Evolutionary conservation across 2,113 vertebrate species (phyloP).

Genomic region (Tragelaphus imberbis): DNA sequence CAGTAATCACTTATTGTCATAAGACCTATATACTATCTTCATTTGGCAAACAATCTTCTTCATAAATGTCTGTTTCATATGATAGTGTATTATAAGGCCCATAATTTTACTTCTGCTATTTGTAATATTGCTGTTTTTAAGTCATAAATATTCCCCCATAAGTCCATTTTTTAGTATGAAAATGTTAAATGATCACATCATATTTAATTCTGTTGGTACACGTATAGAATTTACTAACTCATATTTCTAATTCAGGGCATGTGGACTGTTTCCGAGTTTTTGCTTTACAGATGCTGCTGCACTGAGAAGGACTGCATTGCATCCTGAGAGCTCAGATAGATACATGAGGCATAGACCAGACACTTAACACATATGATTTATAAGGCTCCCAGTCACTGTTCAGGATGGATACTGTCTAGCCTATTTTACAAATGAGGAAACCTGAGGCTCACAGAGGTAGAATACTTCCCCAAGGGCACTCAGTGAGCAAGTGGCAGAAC

Average conservation of each 20-base stretch:
- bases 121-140: not conserved
- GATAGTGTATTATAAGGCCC: not conserved
- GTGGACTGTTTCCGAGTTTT: not conserved
- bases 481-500: slow-evolving; percentile 1
- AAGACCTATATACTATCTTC: not conserved
- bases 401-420: not conserved
- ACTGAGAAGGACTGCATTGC: not conserved
- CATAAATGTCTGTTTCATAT: not conserved
- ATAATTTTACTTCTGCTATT: not conserved
- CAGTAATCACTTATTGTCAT: not conserved
- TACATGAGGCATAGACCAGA: not conserved
- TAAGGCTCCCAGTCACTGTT: not conserved
- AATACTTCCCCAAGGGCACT: not conserved
- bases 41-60: not conserved
- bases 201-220: not conserved
- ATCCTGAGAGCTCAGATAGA: not conserved
- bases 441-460: not conserved
- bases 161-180: not conserved
- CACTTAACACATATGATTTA: not conserved
- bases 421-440: slow-evolving; percentile 48
- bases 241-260: not conserved
- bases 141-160: not conserved
- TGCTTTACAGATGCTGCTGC: not conserved
- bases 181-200: not conserved
- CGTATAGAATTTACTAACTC: not conserved